Evolutionary conservation across 2,113 vertebrate genomes (phyloP).

Genomic region (Microtus montanus): DNA sequence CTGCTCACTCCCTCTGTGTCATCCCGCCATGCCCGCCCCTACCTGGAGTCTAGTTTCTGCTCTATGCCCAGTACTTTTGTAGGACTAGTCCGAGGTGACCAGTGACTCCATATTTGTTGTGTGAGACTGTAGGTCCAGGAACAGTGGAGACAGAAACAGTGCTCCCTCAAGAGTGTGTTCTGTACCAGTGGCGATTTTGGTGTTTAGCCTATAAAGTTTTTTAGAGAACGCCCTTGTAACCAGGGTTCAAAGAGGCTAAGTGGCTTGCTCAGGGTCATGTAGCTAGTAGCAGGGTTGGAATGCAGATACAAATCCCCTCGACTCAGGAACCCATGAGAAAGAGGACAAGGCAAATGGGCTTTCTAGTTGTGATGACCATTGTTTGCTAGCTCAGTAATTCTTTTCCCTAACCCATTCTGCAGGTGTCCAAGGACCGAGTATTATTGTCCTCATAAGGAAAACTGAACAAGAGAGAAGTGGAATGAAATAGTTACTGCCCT

Average conservation of each 20-base stretch:
- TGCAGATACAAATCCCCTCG: not conserved
- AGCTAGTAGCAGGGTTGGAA: not conserved
- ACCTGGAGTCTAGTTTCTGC: not conserved
- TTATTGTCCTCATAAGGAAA: not conserved
- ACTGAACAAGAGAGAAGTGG: not conserved
- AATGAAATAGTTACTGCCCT: not conserved
- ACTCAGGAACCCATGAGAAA: not conserved
- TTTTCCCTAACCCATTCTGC: not conserved
- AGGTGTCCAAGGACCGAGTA: not conserved
- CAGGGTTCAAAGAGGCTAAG: not conserved
- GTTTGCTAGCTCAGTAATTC: not conserved
- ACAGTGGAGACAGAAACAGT: not conserved
- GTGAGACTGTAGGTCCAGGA: not conserved
- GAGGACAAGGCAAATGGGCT: not conserved
- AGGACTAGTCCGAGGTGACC: not conserved
- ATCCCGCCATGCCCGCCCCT: accelerated
- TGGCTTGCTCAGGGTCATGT: not conserved
- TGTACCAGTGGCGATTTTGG: not conserved
- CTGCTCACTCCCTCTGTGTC: not conserved
- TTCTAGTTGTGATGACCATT: not conserved
- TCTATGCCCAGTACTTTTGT: not conserved
- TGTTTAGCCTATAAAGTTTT: not conserved
- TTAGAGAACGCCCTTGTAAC: not conserved
- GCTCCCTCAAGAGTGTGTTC: not conserved
- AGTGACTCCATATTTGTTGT: not conserved